Conservation (phyloP, 2,113 vertebrate genomes). For the Tretioscincus oriximinensis region DNA sequence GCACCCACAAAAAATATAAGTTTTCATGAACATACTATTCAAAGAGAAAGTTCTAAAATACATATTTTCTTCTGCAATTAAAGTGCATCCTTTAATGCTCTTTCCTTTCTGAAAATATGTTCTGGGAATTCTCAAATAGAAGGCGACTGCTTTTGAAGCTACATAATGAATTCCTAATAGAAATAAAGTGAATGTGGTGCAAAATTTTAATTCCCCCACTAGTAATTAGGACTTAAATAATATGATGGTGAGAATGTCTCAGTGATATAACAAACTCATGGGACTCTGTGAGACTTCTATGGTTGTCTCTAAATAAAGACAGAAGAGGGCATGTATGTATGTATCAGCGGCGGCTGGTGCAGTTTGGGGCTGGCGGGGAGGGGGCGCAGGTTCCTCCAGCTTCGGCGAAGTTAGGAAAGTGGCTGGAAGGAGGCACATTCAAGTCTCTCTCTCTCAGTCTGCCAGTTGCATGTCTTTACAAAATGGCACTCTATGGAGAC, state of each 20-base stretch:
- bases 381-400: no score
- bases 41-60: background rate
- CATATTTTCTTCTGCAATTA: background rate
- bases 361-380: no score
- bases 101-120: constrained; percentile 1
- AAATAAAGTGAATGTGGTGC: background rate
- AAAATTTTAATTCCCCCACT: background rate
- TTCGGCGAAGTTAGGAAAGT: no score
- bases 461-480: no score
- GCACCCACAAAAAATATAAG: background rate
- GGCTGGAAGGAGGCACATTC: no score
- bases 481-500: no score
- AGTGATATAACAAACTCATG: no score
- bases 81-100: background rate
- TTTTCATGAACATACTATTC: background rate
- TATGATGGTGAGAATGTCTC: background rate
- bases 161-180: constrained; percentile 2
- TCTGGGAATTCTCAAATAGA: background rate
- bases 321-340: no score
- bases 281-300: no score
- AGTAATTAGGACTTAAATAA: background rate
- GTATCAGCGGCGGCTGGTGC: no score
- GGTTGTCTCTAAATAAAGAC: no score
- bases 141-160: background rate
- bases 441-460: no score